Conservation (phyloP, 2,113 vertebrate species). For the Leucopternis melanops region DNA sequence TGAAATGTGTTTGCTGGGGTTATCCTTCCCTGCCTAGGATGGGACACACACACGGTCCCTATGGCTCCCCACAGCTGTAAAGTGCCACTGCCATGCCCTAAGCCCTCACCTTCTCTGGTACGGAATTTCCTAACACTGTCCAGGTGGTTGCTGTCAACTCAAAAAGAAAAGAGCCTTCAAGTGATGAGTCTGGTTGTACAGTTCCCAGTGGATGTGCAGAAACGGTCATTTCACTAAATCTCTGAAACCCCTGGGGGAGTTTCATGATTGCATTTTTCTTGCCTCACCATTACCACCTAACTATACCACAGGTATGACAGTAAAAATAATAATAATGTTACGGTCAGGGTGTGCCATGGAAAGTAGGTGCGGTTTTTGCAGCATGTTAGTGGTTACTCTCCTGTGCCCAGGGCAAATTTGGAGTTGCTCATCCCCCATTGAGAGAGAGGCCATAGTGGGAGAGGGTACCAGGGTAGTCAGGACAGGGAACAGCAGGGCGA, state of each 20-base stretch:
- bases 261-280: conserved; percentile 13
- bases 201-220: neutral
- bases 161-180: neutral
- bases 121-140: neutral
- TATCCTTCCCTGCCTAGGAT: neutral
- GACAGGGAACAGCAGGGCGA: neutral
- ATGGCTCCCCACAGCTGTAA: neutral
- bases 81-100: neutral
- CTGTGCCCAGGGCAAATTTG: neutral
- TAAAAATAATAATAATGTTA: conserved; percentile 24
- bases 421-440: neutral
- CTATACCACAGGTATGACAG: conserved; percentile 1
- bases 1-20: neutral
- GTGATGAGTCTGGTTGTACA: neutral
- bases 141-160: neutral
- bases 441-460: neutral
- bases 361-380: conserved; percentile 48
- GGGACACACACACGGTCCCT: neutral
- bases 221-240: neutral
- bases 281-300: neutral
- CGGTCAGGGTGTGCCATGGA: conserved; percentile 19
- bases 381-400: neutral
- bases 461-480: neutral
- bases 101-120: neutral
- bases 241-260: conserved; percentile 16